Evolutionary conservation across 2,113 vertebrate species (phyloP).

Genomic region (Leucopsar rothschildi): DNA sequence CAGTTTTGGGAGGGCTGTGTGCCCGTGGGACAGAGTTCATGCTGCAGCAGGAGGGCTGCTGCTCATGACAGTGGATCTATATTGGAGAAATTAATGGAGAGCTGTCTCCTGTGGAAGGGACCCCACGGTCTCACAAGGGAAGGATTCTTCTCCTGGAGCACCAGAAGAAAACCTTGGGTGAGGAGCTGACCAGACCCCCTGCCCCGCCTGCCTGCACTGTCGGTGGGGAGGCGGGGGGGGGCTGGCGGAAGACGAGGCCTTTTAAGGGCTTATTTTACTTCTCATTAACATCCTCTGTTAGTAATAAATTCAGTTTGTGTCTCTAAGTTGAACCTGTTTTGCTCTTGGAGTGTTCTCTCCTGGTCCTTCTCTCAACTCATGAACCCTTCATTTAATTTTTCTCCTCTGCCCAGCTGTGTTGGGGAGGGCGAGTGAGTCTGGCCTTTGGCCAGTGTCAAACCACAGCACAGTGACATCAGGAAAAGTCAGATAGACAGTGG

Average conservation of each 20-base stretch:
- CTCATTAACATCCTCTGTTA: neutral
- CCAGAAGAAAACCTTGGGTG: neutral
- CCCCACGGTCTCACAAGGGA: neutral
- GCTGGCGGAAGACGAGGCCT: neutral
- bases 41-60: rapidly evolving
- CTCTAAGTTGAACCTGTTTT: neutral
- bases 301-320: neutral
- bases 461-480: neutral
- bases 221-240: rapidly evolving
- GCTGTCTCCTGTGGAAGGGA: rapidly evolving
- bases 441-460: neutral
- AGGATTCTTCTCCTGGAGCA: neutral
- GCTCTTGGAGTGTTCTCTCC: neutral
- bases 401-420: too few species aligned
- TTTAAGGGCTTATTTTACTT: neutral
- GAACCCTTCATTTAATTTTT: neutral
- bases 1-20: too few species aligned
- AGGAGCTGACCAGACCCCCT: neutral
- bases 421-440: neutral
- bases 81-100: rapidly evolving
- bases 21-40: rapidly evolving
- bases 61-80: rapidly evolving
- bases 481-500: neutral
- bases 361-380: neutral
- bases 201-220: too few species aligned